These are phyloP conservation scores for Plutella xylostella DNA, from an alignment of 2,888 invertebrate species.

Conservation along the genomic window DNA sequence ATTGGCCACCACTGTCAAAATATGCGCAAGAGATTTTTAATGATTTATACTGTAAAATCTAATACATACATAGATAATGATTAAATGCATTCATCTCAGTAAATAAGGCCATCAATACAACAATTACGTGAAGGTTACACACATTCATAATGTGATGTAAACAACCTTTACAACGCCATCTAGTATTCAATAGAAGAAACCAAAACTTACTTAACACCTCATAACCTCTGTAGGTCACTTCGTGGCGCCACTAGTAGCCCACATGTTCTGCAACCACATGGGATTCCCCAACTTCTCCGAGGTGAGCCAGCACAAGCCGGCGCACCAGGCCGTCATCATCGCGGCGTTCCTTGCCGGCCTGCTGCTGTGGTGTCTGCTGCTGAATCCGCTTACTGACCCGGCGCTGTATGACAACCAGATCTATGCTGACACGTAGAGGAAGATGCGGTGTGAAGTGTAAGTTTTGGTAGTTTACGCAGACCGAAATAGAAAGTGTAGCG, in stretches of 20 bases:
- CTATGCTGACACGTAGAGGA: too few species aligned
- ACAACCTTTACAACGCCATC: not conserved
- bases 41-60: too few species aligned
- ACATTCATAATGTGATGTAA: not conserved
- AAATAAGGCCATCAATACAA: too few species aligned
- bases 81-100: too few species aligned
- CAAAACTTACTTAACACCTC: not conserved
- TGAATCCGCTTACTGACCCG: conserved; percentile 83
- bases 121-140: not conserved
- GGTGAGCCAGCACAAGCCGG: conserved; percentile 39
- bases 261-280: conserved; percentile 97
- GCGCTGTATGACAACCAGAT: conserved; percentile 71
- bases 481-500: too few species aligned
- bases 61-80: too few species aligned
- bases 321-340: conserved; percentile 72
- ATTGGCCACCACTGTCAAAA: too few species aligned
- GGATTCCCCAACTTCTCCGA: conserved; percentile 90
- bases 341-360: conserved; percentile 81
- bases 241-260: conserved; percentile 87
- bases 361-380: conserved; percentile 78
- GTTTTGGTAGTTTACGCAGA: too few species aligned
- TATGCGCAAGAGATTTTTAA: too few species aligned
- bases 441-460: too few species aligned
- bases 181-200: not conserved
- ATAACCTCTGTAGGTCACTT: conserved; percentile 78